Conservation (phyloP, 2,797 vertebrate species). For the Rhinatrema bivittatum region DNA sequence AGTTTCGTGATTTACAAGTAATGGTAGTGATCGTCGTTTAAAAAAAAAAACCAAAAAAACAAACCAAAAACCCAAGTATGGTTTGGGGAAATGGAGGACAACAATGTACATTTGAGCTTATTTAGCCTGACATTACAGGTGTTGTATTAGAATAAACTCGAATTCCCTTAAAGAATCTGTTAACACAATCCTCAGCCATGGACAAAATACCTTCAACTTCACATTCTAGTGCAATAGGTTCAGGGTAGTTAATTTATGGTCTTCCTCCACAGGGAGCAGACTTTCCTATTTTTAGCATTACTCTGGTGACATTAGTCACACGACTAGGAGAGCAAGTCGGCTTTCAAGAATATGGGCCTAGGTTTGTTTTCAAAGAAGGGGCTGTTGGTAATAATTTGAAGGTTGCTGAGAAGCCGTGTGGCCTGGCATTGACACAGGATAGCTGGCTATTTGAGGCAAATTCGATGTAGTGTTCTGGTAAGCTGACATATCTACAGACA, state of each 20-base stretch:
- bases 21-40: too few relatives aligned
- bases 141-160: conserved; percentile 26
- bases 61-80: too few relatives aligned
- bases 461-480: conserved; percentile 66
- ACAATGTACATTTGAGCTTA: neutral
- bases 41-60: conserved; percentile 1
- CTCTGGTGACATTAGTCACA: conserved; percentile 7
- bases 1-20: too few relatives aligned
- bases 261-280: too few relatives aligned
- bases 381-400: conserved; percentile 80
- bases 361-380: conserved; percentile 66
- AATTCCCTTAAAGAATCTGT: conserved; percentile 16
- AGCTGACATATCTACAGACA: conserved; percentile 72
- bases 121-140: too few relatives aligned
- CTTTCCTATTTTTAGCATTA: conserved; percentile 9
- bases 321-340: conserved; percentile 1
- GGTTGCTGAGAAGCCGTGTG: conserved; percentile 67
- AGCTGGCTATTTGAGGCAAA: conserved; percentile 63
- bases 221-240: conserved; percentile 3
- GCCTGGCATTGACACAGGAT: conserved; percentile 57
- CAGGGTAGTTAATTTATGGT: conserved; percentile 27
- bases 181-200: conserved; percentile 13
- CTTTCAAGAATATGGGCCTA: conserved; percentile 12
- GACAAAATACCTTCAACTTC: conserved; percentile 16
- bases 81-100: conserved; percentile 5